Conservation (phyloP, 2,888 invertebrate genomes). For the Andricus quercusramuli region DNA sequence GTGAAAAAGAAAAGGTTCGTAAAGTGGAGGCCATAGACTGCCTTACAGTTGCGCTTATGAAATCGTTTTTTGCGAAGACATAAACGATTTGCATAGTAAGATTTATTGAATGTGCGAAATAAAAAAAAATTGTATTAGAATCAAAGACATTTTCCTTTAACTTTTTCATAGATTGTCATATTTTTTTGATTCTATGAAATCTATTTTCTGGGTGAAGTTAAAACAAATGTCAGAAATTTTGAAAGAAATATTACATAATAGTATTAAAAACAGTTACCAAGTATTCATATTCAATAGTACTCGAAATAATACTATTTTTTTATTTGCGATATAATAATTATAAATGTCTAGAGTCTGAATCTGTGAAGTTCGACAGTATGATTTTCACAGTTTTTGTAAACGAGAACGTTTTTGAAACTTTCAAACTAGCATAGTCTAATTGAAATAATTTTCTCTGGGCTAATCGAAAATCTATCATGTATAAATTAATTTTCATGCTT, state of each 20-base stretch:
- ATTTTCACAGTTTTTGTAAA: background rate
- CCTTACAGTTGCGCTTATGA: conserved; percentile 42
- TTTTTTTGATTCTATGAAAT: background rate
- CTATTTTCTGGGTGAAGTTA: background rate
- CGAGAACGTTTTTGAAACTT: background rate
- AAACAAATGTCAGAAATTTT: conserved; percentile 1
- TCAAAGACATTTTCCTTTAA: background rate
- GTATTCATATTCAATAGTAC: too few relatives aligned
- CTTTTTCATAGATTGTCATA: background rate
- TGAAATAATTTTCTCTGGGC: background rate
- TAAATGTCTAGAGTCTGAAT: too few relatives aligned
- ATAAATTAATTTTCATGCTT: background rate
- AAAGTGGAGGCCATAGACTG: conserved; percentile 43
- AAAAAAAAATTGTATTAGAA: background rate
- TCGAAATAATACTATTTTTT: background rate
- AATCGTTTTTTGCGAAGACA: conserved; percentile 44
- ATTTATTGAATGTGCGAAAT: background rate
- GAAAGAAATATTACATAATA: too few relatives aligned
- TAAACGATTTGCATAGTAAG: conserved; percentile 17
- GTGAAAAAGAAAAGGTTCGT: conserved; percentile 9
- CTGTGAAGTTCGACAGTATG: background rate
- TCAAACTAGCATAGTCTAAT: background rate
- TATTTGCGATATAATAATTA: background rate
- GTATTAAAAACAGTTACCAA: too few relatives aligned
- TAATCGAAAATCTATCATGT: background rate